phyloP scores from a whole-genome alignment of 1,140 invertebrate species.

The Drosophila seguyi region DNA sequence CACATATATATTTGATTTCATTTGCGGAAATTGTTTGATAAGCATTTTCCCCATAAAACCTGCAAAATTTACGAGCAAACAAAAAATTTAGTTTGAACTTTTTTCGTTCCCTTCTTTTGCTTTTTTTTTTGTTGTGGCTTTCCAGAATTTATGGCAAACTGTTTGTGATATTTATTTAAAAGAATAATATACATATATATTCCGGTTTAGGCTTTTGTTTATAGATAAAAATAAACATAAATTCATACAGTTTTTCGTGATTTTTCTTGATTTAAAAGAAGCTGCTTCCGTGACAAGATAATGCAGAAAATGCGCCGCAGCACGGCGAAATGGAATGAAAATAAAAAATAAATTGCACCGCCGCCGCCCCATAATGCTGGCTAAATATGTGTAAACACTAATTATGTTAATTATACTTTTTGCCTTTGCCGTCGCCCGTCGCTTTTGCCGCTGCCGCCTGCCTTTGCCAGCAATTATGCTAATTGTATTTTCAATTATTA shows the following conservation, averaged over 20 bases:
- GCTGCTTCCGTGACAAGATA: conserved; percentile 18
- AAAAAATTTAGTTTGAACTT: conserved; percentile 19
- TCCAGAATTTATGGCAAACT: conserved; percentile 42
- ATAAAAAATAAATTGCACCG: conserved; percentile 30
- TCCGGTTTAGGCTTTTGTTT: conserved; percentile 34
- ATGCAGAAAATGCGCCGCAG: conserved; percentile 11
- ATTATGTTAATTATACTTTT: conserved; percentile 76
- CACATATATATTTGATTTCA: conserved; percentile 26
- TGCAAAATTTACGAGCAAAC: conserved; percentile 39
- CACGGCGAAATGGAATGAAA: conserved; percentile 18
- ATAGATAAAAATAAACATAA: conserved; percentile 24
- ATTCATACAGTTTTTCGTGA: conserved; percentile 19
- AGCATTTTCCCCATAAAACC: conserved; percentile 31
- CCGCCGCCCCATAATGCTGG: conserved; percentile 32
- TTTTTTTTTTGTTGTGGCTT: not conserved
- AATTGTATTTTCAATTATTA: conserved; percentile 82
- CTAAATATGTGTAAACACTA: conserved; percentile 80
- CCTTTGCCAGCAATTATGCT: conserved; percentile 67
- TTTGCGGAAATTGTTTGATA: conserved; percentile 52
- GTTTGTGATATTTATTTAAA: conserved; percentile 61
- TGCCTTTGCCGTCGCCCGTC: conserved; percentile 15
- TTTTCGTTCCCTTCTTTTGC: not conserved
- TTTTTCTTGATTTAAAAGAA: conserved; percentile 18
- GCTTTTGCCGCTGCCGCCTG: conserved; percentile 17
- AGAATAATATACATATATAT: conserved; percentile 19